Percentiles rank a stretch among this genome's conserved stretches.
Evolutionary conservation across 2,888 invertebrate genomes (phyloP).

Genomic region (Pterostichus madidus): DNA sequence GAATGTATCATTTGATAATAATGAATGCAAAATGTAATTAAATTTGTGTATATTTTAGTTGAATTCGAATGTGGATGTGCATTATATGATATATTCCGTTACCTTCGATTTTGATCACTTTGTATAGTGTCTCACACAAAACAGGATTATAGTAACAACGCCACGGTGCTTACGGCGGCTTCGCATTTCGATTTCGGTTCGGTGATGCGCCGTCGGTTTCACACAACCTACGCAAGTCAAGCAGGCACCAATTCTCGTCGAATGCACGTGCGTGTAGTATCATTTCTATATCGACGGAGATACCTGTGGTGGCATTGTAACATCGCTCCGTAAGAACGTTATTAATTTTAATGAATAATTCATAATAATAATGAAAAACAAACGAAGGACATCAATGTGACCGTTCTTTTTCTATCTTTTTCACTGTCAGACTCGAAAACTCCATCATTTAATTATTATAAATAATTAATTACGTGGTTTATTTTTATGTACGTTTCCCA

Average conservation of each 20-base stretch:
- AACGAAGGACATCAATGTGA: conserved; percentile 75
- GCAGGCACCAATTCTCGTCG: conserved; percentile 50
- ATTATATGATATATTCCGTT: conserved; percentile 53
- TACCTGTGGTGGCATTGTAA: conserved; percentile 55
- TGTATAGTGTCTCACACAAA: conserved; percentile 40
- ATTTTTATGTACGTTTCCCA: conserved; percentile 49
- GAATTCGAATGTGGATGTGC: conserved; percentile 46
- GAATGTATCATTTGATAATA: conserved; percentile 31
- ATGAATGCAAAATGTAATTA: conserved; percentile 40
- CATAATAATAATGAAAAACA: conserved; percentile 67
- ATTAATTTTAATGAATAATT: conserved; percentile 63
- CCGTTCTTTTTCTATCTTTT: conserved; percentile 74
- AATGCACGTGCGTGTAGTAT: conserved; percentile 52
- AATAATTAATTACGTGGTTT: conserved; percentile 47
- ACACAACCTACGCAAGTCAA: conserved; percentile 12
- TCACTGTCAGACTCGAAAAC: conserved; percentile 72
- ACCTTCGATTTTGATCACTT: conserved; percentile 47
- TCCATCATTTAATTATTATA: conserved; percentile 59
- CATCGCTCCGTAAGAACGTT: conserved; percentile 62
- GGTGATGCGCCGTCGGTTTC: not conserved
- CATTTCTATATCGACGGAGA: conserved; percentile 49
- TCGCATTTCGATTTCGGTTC: conserved; percentile 24
- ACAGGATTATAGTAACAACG: conserved; percentile 30
- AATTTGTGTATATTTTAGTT: conserved; percentile 50
- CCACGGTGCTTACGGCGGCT: conserved; percentile 42